Evolutionary conservation across 35 echinoderm and acorn worm genomes (phyloP), one percentile per base, ranked within the genome.

Genomic region (Anneissia japonica): DNA sequence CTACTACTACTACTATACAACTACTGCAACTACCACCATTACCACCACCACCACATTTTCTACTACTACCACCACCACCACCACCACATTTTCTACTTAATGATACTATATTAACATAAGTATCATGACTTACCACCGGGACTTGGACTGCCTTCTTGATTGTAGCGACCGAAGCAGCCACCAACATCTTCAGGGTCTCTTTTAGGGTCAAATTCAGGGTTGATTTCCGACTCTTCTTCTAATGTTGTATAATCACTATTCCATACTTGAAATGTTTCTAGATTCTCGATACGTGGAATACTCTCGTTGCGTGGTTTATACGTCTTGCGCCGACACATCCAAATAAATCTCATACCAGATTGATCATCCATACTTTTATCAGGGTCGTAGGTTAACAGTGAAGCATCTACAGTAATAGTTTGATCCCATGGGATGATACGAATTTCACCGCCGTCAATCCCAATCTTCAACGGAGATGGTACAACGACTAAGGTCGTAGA

Each of bases 291-390:
- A 0, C 14, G 23, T 23, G 51, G 51, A 64, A 64, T 9, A 0
- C 34, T 35, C n/a, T 72, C 73, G 35, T 81, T 75, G 0, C 30
- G 26, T 21, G 36, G 79, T 7, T 31, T 38, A 26, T 82, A 89
- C 10, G 79, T 83, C 46, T 64, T 89, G 17, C 89, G 82, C 5
- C 89, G 89, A 40, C 89, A 91, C 0, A 91, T 37, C 89, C 89
- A 91, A 4, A 74, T 31, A 34, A 85, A 91, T 0, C 31, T 85
- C 21, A 91, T 34, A 13, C 77, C 89, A 0, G 75, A 38, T 51
- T 91, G 85, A 41, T 85, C 81, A 9, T 75, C 32, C 11, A 29
- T n/a, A 23, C 72, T 51, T 11, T 80, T 23, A 46, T 91, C 75
- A 17, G 89, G 89, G 37, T 90, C 88, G n/a, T 85, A 85, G 3